Percentiles rank a stretch among this genome's conserved stretches.
Evolutionary conservation across 2,888 invertebrate genomes (phyloP).

Genomic region (Caenorhabditis doughertyi): DNA sequence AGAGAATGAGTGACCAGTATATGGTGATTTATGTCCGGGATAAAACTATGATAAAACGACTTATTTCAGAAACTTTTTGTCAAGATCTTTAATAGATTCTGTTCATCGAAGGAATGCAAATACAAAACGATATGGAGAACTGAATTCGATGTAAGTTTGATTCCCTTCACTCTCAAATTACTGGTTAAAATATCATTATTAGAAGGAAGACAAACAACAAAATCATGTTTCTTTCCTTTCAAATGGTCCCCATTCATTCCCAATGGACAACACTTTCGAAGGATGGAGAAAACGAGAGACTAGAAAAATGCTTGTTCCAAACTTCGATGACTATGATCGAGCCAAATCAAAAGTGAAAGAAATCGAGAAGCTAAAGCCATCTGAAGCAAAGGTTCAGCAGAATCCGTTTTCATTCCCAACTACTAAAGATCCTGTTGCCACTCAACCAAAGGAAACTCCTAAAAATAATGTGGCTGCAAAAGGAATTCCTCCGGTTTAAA

Average conservation of each 20-base stretch:
- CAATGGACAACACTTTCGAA: constrained; percentile 52
- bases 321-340: constrained; percentile 1
- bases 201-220: constrained; percentile 37
- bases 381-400: no score
- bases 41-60: neutral
- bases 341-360: no score
- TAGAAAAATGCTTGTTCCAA: neutral
- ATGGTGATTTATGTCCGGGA: no score
- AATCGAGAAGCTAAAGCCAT: neutral
- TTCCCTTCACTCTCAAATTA: neutral
- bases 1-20: neutral
- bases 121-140: constrained; percentile 64
- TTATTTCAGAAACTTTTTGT: constrained; percentile 45
- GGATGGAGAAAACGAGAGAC: constrained; percentile 17
- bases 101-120: constrained; percentile 54
- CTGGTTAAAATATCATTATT: neutral
- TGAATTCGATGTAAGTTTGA: constrained; percentile 56
- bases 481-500: constrained; percentile 3
- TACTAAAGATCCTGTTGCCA: neutral
- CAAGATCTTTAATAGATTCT: constrained; percentile 56
- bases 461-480: neutral
- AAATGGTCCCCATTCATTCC: neutral
- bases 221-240: constrained; percentile 20
- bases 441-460: neutral
- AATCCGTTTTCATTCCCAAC: no score